A percentile compares a stretch with the other conserved stretches of the same genome.
Evolutionary conservation across 2,113 vertebrate species (phyloP).

Genomic region (Corythornis cristatus): DNA sequence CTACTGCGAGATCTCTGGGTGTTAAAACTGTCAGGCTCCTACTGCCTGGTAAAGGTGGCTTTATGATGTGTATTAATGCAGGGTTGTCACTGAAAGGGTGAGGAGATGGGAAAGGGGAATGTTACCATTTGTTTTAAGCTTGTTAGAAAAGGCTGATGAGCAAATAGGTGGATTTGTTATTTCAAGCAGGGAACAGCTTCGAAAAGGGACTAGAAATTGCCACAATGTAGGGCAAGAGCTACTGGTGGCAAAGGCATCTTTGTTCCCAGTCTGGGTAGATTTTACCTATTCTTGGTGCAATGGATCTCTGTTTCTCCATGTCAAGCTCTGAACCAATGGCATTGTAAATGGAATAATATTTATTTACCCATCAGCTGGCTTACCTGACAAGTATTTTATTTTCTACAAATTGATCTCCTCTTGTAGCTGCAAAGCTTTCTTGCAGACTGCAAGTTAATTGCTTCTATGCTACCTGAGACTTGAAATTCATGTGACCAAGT

Average conservation of each 20-base stretch:
- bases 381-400: background rate
- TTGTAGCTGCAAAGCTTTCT: background rate
- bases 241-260: background rate
- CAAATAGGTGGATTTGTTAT: conserved; percentile 1
- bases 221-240: background rate
- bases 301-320: background rate
- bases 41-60: conserved; percentile 66
- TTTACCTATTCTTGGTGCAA: background rate
- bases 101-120: conserved; percentile 26
- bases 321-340: background rate
- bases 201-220: background rate
- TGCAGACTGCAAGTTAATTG: conserved; percentile 25
- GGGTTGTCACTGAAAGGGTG: conserved; percentile 48
- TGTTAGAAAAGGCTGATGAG: conserved; percentile 31
- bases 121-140: background rate
- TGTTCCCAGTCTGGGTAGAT: background rate
- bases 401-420: background rate
- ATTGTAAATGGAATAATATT: background rate
- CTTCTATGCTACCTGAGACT: background rate
- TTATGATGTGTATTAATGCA: conserved; percentile 53
- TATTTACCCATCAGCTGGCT: background rate
- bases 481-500: conserved; percentile 9
- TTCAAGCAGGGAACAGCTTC: background rate
- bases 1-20: conserved; percentile 64
- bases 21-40: conserved; percentile 58